Base-by-base conservation (phyloP, 2,113 vertebrate genomes). In the Pollachius pollachius region DNA sequence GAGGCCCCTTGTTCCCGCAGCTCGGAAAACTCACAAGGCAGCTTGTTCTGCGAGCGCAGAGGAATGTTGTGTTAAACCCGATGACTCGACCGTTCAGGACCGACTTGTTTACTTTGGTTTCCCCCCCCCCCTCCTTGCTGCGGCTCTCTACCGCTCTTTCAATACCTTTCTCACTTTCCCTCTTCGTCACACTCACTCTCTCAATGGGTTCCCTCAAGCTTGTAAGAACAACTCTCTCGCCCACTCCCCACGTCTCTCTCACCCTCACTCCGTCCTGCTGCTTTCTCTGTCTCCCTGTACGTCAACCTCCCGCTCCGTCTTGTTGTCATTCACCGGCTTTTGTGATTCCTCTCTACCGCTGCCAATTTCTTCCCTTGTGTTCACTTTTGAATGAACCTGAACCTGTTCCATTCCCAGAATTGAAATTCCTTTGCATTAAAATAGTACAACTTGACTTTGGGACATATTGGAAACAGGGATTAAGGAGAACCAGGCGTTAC, bases 31-130 rank as follows among this genome's bases (percentile, higher is more conserved):
- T 87, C 86, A 90, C 87, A 89, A 86, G 86, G 85, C 68, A 54
- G 77, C 85, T 85, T 89, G 84, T 89, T 89, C 84, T 78, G 56
- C 15, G 30, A 79, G 86, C 72, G 70, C 80, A 76, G 74, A 83
- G 89, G 89, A 93, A 91, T 92, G 90, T 91, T 92, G 91, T 93
- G 77, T 86, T 92, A 90, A 92, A 92, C 92, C 78, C 87, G 77
- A 69, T 90, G 88, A 90, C 92, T 90, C 86, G 64, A 64, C 67
- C 71, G 76, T 83, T 88, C 82, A 84, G 64, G 78, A 82, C 83
- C 76, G 89, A 83, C 74, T 68, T 91, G 84, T 92, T 92, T 90
- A 84, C 89, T 88, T 90, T 88, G 75, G 84, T 83, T 75, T 73
- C 77, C 75, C 74, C 67, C 64, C 84, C 52, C 1, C 56, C 59